Percentiles rank a stretch among this genome's conserved stretches.
phyloP scores from a whole-genome alignment of 1,140 invertebrate species.

The Drosophila nigromelanica region DNA sequence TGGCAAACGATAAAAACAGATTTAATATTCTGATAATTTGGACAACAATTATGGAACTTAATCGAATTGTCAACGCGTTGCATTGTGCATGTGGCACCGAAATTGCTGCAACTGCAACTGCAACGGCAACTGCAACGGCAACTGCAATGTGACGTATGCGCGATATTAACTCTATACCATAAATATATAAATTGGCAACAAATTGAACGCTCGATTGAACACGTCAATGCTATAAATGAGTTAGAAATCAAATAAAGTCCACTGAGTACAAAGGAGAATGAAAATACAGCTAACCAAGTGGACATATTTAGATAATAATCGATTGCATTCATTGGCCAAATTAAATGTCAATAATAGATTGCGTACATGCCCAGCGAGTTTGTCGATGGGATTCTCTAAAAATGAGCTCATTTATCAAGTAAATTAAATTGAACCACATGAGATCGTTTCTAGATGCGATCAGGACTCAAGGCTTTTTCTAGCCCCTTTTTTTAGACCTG shows the following conservation, averaged over 20 bases:
- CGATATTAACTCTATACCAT: conserved; percentile 18
- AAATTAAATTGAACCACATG: neutral
- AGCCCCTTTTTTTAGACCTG: too few species aligned
- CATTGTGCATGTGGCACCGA: conserved; percentile 21
- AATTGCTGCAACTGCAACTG: neutral
- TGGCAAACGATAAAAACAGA: conserved; percentile 68
- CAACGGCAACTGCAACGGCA: too few species aligned
- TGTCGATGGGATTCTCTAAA: too few species aligned
- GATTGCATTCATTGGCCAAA: neutral
- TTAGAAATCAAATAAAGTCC: conserved; percentile 16
- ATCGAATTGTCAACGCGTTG: conserved; percentile 72
- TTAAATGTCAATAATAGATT: too few species aligned
- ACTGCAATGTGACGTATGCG: conserved; percentile 44
- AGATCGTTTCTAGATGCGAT: conserved; percentile 15
- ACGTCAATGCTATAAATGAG: neutral
- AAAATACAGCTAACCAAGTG: neutral
- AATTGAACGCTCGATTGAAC: conserved; percentile 11
- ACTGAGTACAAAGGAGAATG: neutral
- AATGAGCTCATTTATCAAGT: conserved; percentile 13
- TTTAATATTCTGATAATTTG: conserved; percentile 82
- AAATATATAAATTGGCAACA: neutral
- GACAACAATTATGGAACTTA: conserved; percentile 71
- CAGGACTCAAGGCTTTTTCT: neutral
- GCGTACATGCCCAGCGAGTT: too few species aligned
- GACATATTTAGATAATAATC: conserved; percentile 4